Conservation (phyloP, 2,888 invertebrate genomes). For the Lordiphosa fenestrarum region DNA sequence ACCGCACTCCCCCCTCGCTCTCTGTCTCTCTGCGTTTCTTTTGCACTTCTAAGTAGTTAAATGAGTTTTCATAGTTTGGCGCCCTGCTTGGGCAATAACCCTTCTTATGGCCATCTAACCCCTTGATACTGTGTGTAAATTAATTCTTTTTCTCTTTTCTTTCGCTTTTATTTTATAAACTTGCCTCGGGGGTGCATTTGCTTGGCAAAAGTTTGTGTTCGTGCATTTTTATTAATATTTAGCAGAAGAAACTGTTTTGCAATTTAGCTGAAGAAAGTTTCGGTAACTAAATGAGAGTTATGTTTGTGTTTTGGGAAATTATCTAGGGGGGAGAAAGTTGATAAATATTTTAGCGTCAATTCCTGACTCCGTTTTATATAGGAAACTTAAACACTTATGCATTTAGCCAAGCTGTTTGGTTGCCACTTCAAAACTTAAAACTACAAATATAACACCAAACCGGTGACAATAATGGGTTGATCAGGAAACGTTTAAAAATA, state of each 20-base stretch:
- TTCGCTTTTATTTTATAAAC: slow-evolving; percentile 45
- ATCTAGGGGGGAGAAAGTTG: neutral
- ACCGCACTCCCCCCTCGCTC: slow-evolving; percentile 10
- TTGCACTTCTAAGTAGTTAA: slow-evolving; percentile 57
- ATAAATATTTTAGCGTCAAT: slow-evolving; percentile 1
- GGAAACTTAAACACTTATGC: too few relatives aligned
- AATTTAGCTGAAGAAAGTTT: slow-evolving; percentile 1
- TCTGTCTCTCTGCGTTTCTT: slow-evolving; percentile 3
- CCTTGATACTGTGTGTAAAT: slow-evolving; percentile 47
- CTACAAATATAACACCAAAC: too few relatives aligned
- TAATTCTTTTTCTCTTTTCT: slow-evolving; percentile 45
- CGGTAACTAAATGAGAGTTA: slow-evolving; percentile 14
- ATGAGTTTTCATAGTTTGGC: slow-evolving; percentile 68
- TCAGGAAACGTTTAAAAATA: too few relatives aligned
- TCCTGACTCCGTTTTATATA: too few relatives aligned
- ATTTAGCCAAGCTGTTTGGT: too few relatives aligned
- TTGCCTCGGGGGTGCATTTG: slow-evolving; percentile 53
- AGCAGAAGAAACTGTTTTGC: too few relatives aligned
- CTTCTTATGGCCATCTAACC: slow-evolving; percentile 14
- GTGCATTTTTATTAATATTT: too few relatives aligned
- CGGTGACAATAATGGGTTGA: too few relatives aligned
- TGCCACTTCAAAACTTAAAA: too few relatives aligned
- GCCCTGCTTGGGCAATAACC: slow-evolving; percentile 10
- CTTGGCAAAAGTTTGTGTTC: slow-evolving; percentile 27
- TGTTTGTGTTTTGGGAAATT: neutral